Evolutionary conservation across 2,888 invertebrate species (phyloP).

Genomic region (Erebia palarica): DNA sequence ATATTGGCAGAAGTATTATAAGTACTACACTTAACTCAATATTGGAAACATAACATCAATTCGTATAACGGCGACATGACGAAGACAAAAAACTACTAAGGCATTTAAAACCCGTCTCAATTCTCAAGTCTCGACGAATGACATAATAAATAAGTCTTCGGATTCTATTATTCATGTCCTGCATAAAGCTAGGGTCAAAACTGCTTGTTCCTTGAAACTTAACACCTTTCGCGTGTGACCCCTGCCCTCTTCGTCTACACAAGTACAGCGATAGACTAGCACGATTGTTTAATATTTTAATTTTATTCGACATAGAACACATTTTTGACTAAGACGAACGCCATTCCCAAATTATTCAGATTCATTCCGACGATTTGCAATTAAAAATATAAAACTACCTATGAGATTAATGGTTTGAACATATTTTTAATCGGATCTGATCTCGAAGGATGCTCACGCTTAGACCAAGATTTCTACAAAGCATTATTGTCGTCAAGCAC

Average conservation of each 20-base stretch:
- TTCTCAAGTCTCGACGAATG: background rate
- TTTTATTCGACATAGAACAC: background rate
- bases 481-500: background rate
- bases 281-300: slow-evolving; percentile 8
- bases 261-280: background rate
- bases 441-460: background rate
- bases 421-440: no score
- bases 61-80: background rate
- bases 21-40: no score
- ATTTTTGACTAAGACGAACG: background rate
- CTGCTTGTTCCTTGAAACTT: slow-evolving; percentile 20
- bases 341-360: background rate
- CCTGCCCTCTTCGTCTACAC: slow-evolving; percentile 2
- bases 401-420: no score
- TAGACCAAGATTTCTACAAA: background rate
- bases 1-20: no score
- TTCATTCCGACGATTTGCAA: background rate
- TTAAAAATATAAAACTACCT: background rate
- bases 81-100: no score
- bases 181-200: slow-evolving; percentile 21
- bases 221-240: slow-evolving; percentile 21
- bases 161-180: slow-evolving; percentile 20
- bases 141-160: slow-evolving; percentile 17
- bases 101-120: background rate
- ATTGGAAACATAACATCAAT: background rate